Evolutionary conservation across 2,797 vertebrate genomes (phyloP).

Genomic region (Ctenopoma multispine): DNA sequence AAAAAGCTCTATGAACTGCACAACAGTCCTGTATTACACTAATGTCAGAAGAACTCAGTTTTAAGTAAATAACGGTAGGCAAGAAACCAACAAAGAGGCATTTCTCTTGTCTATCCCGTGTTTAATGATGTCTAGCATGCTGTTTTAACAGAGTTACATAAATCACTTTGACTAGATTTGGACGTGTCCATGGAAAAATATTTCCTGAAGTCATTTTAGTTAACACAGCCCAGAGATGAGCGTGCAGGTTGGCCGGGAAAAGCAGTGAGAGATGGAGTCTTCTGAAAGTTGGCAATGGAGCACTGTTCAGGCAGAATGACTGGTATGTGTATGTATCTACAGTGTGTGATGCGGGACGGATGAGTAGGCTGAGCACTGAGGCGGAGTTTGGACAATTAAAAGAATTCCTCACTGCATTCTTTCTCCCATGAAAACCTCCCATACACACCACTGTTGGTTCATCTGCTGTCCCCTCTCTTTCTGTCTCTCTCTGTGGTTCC

Average conservation of each 20-base stretch:
- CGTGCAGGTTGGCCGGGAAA: conserved; percentile 28
- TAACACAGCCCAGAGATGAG: conserved; percentile 8
- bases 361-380: conserved; percentile 61
- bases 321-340: conserved; percentile 53
- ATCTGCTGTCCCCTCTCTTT: background rate
- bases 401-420: conserved; percentile 74
- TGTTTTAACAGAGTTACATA: background rate
- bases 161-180: conserved; percentile 25
- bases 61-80: background rate
- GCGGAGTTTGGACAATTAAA: conserved; percentile 69
- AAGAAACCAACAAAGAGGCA: background rate
- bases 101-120: background rate
- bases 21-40: background rate
- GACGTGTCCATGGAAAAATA: conserved; percentile 12
- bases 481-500: background rate
- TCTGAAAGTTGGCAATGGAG: conserved; percentile 35
- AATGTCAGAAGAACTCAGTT: background rate
- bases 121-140: background rate
- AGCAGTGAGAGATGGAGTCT: conserved; percentile 14
- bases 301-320: conserved; percentile 57
- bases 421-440: conserved; percentile 61
- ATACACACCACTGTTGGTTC: conserved; percentile 9
- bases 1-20: no score
- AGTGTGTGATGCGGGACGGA: conserved; percentile 32
- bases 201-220: conserved; percentile 32